Evolutionary conservation across 2,888 invertebrate species (phyloP).

Genomic region (Disparrhopalites patrizii): DNA sequence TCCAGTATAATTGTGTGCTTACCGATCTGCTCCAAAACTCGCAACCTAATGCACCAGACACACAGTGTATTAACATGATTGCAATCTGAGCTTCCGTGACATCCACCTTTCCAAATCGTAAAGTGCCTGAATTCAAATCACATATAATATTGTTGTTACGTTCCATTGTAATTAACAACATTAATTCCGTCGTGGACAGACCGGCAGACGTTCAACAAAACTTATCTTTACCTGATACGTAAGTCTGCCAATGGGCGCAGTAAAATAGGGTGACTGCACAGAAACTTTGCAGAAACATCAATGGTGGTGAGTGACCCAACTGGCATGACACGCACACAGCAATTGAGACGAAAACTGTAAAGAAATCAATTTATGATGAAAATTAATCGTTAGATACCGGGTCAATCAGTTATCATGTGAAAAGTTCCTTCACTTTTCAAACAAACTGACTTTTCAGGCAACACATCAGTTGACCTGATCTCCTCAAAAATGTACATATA

Average conservation of each 20-base stretch:
- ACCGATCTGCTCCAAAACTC: slow-evolving; percentile 79
- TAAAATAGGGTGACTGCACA: slow-evolving; percentile 94
- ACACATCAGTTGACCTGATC: too few species aligned
- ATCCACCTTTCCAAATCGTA: slow-evolving; percentile 86
- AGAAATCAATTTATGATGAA: too few species aligned
- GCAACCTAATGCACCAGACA: slow-evolving; percentile 82
- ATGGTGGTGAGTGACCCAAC: slow-evolving; percentile 83
- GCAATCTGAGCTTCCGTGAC: slow-evolving; percentile 97
- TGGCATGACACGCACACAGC: slow-evolving; percentile 94
- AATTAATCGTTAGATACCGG: too few species aligned
- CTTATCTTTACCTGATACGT: slow-evolving; percentile 89
- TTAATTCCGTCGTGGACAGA: too few species aligned
- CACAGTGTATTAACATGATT: slow-evolving; percentile 80
- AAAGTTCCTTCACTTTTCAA: too few species aligned
- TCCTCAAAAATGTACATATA: too few species aligned
- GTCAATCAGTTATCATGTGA: too few species aligned
- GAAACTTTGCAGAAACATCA: slow-evolving; percentile 95
- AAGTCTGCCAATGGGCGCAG: slow-evolving; percentile 99
- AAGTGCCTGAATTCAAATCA: slow-evolving; percentile 58
- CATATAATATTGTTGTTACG: background rate
- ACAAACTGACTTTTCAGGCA: too few species aligned
- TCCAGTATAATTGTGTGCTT: slow-evolving; percentile 20
- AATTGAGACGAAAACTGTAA: slow-evolving; percentile 85
- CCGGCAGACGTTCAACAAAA: too few species aligned
- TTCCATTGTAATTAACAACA: slow-evolving; percentile 26